Percentiles rank a stretch among this genome's conserved stretches.
Evolutionary conservation across 1,140 invertebrate genomes (phyloP).

Genomic region (Drusus annulatus): DNA sequence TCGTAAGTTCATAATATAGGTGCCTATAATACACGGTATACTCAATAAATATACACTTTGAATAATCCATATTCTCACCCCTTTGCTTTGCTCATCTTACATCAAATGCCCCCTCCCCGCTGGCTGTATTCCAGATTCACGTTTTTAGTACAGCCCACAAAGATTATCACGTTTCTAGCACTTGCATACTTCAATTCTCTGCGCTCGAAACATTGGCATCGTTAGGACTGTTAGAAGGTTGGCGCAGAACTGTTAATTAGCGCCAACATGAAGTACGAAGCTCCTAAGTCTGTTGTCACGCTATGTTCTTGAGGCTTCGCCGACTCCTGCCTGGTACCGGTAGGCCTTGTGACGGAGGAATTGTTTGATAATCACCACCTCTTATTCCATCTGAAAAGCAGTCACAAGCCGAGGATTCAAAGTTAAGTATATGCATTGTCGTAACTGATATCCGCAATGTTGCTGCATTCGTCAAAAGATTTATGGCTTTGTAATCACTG

Average conservation of each 20-base stretch:
- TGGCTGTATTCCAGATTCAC: too few species aligned
- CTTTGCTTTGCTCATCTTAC: too few species aligned
- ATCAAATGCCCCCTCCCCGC: too few species aligned
- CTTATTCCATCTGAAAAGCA: constrained; percentile 5
- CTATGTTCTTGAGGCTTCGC: background rate
- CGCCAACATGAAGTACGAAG: background rate
- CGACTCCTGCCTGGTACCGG: constrained; percentile 2
- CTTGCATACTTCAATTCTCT: background rate
- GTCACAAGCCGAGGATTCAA: background rate
- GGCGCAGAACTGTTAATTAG: background rate
- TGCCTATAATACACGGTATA: too few species aligned
- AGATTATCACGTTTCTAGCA: background rate
- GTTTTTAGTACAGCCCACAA: too few species aligned
- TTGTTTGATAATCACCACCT: constrained; percentile 4
- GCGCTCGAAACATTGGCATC: constrained; percentile 28
- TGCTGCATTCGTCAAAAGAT: background rate
- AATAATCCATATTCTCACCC: too few species aligned
- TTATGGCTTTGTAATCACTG: background rate
- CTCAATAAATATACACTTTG: too few species aligned
- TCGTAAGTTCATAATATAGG: too few species aligned
- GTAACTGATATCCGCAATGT: constrained; percentile 13
- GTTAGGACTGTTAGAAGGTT: constrained; percentile 12
- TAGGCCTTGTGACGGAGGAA: constrained; percentile 10
- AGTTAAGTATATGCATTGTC: background rate
- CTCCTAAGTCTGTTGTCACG: background rate